Percentiles rank a stretch among this genome's conserved stretches.
Conservation (phyloP, 2,888 invertebrate species). For the Reticulitermes lucifugus region DNA sequence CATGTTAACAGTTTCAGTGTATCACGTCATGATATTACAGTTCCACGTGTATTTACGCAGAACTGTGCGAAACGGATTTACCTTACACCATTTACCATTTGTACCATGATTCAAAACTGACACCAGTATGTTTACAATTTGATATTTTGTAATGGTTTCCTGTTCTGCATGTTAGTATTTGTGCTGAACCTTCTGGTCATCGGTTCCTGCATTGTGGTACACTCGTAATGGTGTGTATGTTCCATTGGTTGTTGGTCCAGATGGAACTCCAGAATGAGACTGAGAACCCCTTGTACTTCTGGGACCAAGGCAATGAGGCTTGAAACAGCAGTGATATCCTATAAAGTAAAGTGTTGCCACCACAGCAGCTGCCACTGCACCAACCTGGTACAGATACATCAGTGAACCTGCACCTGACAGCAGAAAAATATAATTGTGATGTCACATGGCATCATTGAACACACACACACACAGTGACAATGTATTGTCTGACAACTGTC, state of each 20-base stretch:
- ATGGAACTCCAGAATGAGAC: slow-evolving; percentile 57
- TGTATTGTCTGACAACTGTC: too few relatives aligned
- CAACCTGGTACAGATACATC: slow-evolving; percentile 67
- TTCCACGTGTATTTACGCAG: too few relatives aligned
- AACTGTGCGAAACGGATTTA: too few relatives aligned
- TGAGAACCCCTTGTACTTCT: not conserved
- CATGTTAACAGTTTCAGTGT: too few relatives aligned
- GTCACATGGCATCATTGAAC: too few relatives aligned
- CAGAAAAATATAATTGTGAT: not conserved
- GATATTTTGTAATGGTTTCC: not conserved
- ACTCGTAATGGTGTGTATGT: slow-evolving; percentile 83
- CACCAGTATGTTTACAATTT: not conserved
- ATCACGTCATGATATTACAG: too few relatives aligned
- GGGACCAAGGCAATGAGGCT: slow-evolving; percentile 75
- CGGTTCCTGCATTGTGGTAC: slow-evolving; percentile 83
- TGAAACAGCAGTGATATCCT: slow-evolving; percentile 79
- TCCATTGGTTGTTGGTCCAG: slow-evolving; percentile 76
- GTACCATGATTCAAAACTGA: too few relatives aligned
- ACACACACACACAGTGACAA: too few relatives aligned
- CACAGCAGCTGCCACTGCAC: slow-evolving; percentile 75
- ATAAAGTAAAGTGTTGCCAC: slow-evolving; percentile 77
- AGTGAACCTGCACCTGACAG: slow-evolving; percentile 27
- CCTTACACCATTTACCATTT: too few relatives aligned
- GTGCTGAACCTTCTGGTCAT: slow-evolving; percentile 83
- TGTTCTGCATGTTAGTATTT: slow-evolving; percentile 69